Conservation (phyloP, 2,888 invertebrate species). For the Romanomermis culicivorax region DNA sequence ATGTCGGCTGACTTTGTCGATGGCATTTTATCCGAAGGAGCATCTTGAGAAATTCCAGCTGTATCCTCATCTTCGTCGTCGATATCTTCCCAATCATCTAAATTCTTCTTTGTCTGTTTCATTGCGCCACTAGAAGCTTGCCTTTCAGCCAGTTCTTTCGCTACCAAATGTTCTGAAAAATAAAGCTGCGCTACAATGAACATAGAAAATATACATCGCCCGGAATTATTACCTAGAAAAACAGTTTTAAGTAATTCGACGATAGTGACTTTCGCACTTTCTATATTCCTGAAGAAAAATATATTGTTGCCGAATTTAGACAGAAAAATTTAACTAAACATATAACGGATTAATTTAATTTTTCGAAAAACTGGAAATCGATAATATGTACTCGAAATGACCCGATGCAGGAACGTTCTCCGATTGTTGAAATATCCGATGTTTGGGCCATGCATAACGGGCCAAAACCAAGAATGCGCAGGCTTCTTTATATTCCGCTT, state of each 20-base stretch:
- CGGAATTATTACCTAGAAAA: not conserved
- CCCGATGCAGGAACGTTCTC: no score
- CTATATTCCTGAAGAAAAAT: not conserved
- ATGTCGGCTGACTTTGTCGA: not conserved
- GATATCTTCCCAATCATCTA: not conserved
- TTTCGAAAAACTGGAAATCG: no score
- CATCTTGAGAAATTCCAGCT: not conserved
- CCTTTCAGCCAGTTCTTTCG: no score
- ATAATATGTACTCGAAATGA: no score
- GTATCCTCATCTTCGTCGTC: not conserved
- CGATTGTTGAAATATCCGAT: not conserved
- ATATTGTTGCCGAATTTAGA: no score
- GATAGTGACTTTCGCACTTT: not conserved
- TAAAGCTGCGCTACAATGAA: not conserved
- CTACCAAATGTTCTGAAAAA: not conserved
- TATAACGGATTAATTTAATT: no score
- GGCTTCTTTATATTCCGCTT: not conserved
- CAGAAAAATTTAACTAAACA: no score
- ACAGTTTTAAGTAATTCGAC: not conserved
- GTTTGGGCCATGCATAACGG: not conserved
- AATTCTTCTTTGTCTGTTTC: no score
- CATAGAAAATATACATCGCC: not conserved
- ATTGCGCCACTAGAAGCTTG: no score
- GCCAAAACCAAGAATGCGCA: not conserved
- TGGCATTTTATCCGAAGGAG: not conserved